Conservation (phyloP, 2,113 vertebrate species). For the Saimiri boliviensis region DNA sequence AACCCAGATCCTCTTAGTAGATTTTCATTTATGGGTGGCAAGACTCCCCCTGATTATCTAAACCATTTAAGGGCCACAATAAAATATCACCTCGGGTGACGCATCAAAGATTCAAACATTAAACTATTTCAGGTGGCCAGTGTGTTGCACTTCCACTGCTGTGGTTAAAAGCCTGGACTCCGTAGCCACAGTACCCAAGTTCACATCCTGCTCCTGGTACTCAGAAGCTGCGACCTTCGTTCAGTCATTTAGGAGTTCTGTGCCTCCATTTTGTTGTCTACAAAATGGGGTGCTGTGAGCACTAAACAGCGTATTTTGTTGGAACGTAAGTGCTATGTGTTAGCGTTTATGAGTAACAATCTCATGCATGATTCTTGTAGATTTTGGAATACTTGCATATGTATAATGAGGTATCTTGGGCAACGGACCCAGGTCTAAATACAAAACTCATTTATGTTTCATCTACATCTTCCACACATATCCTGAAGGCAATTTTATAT, state of each 20-base stretch:
- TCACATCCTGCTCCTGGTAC: background rate
- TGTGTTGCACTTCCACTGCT: no score
- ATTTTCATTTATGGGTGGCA: background rate
- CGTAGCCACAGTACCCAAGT: background rate
- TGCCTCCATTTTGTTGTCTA: background rate
- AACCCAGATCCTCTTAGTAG: background rate
- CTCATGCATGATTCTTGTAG: background rate
- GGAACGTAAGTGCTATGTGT: background rate
- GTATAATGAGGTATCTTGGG: background rate
- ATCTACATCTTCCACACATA: background rate
- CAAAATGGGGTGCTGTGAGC: background rate
- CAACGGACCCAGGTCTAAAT: background rate
- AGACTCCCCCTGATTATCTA: background rate
- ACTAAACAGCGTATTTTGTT: background rate
- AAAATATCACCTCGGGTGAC: background rate
- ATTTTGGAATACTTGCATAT: background rate
- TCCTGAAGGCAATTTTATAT: background rate
- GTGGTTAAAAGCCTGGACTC: background rate
- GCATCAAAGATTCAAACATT: background rate
- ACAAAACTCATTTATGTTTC: background rate
- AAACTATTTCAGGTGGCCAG: background rate
- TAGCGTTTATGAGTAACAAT: background rate
- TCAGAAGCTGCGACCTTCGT: background rate
- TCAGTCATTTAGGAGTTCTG: background rate
- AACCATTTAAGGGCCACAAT: background rate